Evolutionary conservation across 1,140 invertebrate genomes (phyloP), one percentile per base, ranked within the genome.

Genomic region (Solenopsis invicta): DNA sequence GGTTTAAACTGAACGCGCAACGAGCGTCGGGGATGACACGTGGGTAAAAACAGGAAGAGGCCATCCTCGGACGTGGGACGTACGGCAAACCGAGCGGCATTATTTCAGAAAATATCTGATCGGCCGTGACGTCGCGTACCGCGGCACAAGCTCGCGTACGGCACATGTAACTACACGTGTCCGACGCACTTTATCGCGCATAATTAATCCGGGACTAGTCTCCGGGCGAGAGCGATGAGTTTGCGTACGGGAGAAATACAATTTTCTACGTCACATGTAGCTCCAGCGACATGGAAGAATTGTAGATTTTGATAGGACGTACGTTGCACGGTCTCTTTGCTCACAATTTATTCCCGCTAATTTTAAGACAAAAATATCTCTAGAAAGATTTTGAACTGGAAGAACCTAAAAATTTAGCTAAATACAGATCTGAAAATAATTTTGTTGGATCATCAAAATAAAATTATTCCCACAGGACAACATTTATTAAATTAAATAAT

Each of bases 81-180:
- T 82, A 50, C 80, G 67, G 29, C 80, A 6, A 45, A 72, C 52
- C 12, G 67, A 71, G 76, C 76, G 86, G 89, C 90, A 89, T 91
- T 90, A 91, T 90, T 90, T 89, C 78, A 91, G 90, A 85, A 91
- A 91, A 90, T 91, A 91, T 91, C 90, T 91, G 90, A 91, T 91
- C 90, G 89, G 85, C 86, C 90, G 89, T 90, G 89, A 91, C 89
- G 87, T 88, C 89, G 88, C 86, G 78, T 18, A 76, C 87, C 66
- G 88, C 89, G 89, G 88, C 86, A 88, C 85, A 81, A 78, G 89
- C 89, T 89, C 88, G 74, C 89, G 75, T 90, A 90, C 69, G 77
- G 89, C 62, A 82, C 87, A 75, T 91, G 90, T 91, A 89, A 45
- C 78, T 91, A 91, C 90, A 91, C 87, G 90, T 91, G 90, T 91